Percentiles rank a stretch among this genome's conserved stretches.
These are phyloP conservation scores for Hirtodrosophila cameraria DNA, from an alignment of 2,888 invertebrate genomes.

Conservation along the genomic window DNA sequence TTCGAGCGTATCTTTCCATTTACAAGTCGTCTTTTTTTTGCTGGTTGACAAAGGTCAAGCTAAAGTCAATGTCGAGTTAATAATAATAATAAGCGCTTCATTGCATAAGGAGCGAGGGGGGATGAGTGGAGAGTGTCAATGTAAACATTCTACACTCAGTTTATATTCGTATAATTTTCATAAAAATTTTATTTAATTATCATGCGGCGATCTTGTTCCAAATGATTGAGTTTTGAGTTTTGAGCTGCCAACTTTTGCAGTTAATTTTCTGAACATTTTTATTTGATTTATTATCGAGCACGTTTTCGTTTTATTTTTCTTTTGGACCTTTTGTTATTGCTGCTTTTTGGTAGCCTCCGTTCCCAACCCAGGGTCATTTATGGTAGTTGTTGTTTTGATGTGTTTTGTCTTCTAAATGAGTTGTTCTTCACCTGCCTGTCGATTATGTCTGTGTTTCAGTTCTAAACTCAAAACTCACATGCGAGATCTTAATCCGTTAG, in stretches of 20 bases:
- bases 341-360: slow-evolving; percentile 9
- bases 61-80: slow-evolving; percentile 63
- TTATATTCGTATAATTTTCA: slow-evolving; percentile 25
- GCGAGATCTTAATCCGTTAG: slow-evolving; percentile 47
- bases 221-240: slow-evolving; percentile 48
- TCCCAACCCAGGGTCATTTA: slow-evolving; percentile 40
- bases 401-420: slow-evolving; percentile 15
- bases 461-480: slow-evolving; percentile 37
- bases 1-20: slow-evolving; percentile 13
- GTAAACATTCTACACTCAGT: slow-evolving; percentile 29
- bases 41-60: slow-evolving; percentile 58
- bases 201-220: slow-evolving; percentile 37
- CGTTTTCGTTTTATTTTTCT: slow-evolving; percentile 9
- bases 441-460: slow-evolving; percentile 17
- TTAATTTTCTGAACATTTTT: slow-evolving; percentile 39
- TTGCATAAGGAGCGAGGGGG: slow-evolving; percentile 13
- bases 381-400: slow-evolving; percentile 18
- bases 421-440: slow-evolving; percentile 17
- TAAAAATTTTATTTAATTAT: slow-evolving; percentile 57
- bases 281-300: slow-evolving; percentile 66
- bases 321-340: slow-evolving; percentile 14
- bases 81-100: slow-evolving; percentile 41
- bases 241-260: slow-evolving; percentile 39
- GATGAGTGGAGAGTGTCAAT: slow-evolving; percentile 5
- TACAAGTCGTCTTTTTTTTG: slow-evolving; percentile 20